phyloP scores from a whole-genome alignment of 2,797 vertebrate genomes.

The Etheostoma perlongum region DNA sequence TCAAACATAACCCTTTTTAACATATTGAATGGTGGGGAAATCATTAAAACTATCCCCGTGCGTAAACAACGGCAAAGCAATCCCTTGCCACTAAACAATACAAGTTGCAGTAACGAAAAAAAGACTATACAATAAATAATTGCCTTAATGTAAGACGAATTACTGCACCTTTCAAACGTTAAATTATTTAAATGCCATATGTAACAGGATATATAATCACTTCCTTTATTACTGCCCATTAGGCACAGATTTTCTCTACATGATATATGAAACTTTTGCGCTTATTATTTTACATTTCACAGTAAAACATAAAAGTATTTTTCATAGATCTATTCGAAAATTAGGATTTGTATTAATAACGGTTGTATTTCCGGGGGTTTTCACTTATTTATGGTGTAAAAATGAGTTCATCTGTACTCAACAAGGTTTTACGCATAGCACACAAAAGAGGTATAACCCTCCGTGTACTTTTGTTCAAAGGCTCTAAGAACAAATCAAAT shows the following conservation, averaged over 20 bases:
- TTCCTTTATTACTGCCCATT: background rate
- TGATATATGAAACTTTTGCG: background rate
- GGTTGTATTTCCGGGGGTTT: background rate
- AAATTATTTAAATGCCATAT: background rate
- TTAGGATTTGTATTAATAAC: background rate
- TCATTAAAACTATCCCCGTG: background rate
- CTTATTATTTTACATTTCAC: conserved; percentile 7
- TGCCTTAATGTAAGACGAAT: background rate
- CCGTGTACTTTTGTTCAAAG: background rate
- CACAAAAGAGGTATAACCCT: background rate
- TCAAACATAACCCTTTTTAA: background rate
- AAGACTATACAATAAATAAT: background rate
- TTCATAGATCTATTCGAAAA: background rate
- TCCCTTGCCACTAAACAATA: background rate
- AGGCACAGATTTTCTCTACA: background rate
- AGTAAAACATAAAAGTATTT: background rate
- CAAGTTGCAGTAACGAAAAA: background rate
- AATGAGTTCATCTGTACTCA: background rate
- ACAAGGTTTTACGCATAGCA: conserved; percentile 15
- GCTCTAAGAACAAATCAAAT: background rate
- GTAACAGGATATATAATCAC: background rate
- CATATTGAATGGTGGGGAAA: conserved; percentile 13
- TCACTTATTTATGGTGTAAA: background rate
- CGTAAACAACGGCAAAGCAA: background rate
- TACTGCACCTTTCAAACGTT: background rate